Evolutionary conservation across 2,113 vertebrate genomes (phyloP).

Genomic region (Glaucidium brasilianum): DNA sequence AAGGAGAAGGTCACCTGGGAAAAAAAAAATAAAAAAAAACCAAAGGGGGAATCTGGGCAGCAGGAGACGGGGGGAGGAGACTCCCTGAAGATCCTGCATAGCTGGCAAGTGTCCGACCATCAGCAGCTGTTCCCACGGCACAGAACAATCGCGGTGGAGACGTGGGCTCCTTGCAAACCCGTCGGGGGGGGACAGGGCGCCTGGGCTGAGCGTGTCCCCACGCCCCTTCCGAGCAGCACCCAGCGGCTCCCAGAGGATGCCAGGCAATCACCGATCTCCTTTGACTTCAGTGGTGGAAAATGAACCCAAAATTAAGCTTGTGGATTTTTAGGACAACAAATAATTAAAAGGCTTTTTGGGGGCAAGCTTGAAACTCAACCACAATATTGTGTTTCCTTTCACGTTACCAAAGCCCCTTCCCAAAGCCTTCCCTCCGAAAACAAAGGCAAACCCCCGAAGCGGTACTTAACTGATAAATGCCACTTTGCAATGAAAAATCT

Average conservation of each 20-base stretch:
- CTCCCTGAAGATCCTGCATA: rapidly evolving
- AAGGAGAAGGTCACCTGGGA: not conserved
- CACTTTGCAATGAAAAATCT: not conserved
- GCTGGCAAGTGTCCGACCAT: not conserved
- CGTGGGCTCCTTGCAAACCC: not conserved
- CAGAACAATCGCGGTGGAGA: not conserved
- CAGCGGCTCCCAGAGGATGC: not conserved
- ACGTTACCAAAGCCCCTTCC: not conserved
- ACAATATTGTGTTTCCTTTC: rapidly evolving
- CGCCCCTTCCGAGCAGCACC: not conserved
- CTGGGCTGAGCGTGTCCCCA: rapidly evolving
- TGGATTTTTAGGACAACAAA: not conserved
- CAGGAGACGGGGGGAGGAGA: not conserved
- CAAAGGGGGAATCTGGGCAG: not conserved
- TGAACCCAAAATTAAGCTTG: not conserved
- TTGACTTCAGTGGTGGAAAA: not conserved
- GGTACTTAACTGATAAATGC: not conserved
- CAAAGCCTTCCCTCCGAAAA: not conserved
- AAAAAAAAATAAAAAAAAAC: not conserved
- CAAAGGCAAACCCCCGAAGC: not conserved
- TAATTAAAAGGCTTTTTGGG: not conserved
- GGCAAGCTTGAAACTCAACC: not conserved
- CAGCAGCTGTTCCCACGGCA: not conserved
- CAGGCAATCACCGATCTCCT: not conserved
- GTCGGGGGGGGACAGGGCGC: too few relatives aligned